Percentiles rank a stretch among this genome's conserved stretches.
Conservation (phyloP, 2,797 vertebrate species). For the Sebastes steindachneri region DNA sequence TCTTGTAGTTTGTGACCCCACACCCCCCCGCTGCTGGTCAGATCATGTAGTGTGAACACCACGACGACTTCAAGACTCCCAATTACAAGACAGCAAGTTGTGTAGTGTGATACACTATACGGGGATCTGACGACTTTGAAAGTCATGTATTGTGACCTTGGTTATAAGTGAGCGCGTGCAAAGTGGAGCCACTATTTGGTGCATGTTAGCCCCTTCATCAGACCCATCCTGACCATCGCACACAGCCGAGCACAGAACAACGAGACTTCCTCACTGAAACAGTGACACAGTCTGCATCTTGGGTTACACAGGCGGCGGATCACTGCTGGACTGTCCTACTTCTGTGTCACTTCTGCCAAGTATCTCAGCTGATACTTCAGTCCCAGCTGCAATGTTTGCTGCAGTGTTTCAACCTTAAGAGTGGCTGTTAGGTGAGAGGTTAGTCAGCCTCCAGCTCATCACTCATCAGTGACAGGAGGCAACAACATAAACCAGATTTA, state of each 20-base stretch:
- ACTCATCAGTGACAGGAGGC: not conserved
- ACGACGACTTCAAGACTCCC: too few relatives aligned
- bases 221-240: not conserved
- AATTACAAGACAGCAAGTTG: too few relatives aligned
- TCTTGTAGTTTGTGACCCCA: too few relatives aligned
- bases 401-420: conserved; percentile 14
- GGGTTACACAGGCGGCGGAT: not conserved
- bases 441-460: not conserved
- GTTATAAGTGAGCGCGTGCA: too few relatives aligned
- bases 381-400: conserved; percentile 28
- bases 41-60: too few relatives aligned
- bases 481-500: not conserved
- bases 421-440: conserved; percentile 3
- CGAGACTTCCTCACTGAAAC: not conserved
- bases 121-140: too few relatives aligned
- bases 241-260: not conserved
- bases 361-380: conserved; percentile 11
- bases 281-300: not conserved
- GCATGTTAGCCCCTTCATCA: not conserved
- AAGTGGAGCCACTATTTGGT: not conserved
- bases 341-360: conserved; percentile 11
- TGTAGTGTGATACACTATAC: too few relatives aligned
- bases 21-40: too few relatives aligned
- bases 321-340: not conserved
- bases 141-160: too few relatives aligned